These are phyloP conservation scores for Copidosoma aretas DNA, from an alignment of 2,888 invertebrate species.

Conservation along the genomic window DNA sequence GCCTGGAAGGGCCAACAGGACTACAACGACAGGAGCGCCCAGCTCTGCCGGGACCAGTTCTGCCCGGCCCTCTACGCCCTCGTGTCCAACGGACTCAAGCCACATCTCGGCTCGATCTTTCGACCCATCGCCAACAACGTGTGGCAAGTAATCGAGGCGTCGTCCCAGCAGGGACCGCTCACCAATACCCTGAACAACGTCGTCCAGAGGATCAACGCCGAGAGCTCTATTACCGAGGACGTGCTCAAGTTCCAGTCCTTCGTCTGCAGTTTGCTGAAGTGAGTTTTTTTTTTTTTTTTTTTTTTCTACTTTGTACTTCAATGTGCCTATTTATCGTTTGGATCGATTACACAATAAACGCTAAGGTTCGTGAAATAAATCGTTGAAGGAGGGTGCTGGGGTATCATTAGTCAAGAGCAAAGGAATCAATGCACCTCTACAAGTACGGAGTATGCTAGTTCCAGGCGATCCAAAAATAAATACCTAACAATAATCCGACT, in stretches of 20 bases:
- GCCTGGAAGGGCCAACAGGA: slow-evolving; percentile 64
- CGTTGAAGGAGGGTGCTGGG: too few relatives aligned
- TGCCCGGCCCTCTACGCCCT: slow-evolving; percentile 86
- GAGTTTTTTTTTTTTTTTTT: slow-evolving; percentile 57
- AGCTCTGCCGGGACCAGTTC: slow-evolving; percentile 76
- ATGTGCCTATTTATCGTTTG: slow-evolving; percentile 1
- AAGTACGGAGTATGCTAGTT: background rate
- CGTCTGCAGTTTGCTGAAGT: slow-evolving; percentile 85
- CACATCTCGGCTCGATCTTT: slow-evolving; percentile 81
- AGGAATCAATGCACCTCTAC: too few relatives aligned
- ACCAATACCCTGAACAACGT: slow-evolving; percentile 84
- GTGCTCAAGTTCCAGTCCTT: slow-evolving; percentile 89
- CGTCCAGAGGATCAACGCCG: slow-evolving; percentile 81
- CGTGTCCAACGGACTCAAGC: slow-evolving; percentile 83
- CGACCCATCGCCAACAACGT: slow-evolving; percentile 86
- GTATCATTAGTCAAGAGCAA: too few relatives aligned
- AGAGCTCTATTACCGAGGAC: slow-evolving; percentile 82
- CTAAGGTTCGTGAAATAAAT: too few relatives aligned
- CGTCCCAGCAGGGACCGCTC: slow-evolving; percentile 86
- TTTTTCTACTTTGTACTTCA: background rate
- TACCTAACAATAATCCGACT: too few relatives aligned
- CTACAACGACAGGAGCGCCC: slow-evolving; percentile 68
- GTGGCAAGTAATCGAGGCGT: slow-evolving; percentile 89
- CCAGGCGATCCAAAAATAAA: too few relatives aligned
- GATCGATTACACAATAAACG: too few relatives aligned